A percentile compares a stretch with the other conserved stretches of the same genome.
phyloP scores from a whole-genome alignment of 53 echinoderm and acorn worm species.

The Patiria pectinifera region DNA sequence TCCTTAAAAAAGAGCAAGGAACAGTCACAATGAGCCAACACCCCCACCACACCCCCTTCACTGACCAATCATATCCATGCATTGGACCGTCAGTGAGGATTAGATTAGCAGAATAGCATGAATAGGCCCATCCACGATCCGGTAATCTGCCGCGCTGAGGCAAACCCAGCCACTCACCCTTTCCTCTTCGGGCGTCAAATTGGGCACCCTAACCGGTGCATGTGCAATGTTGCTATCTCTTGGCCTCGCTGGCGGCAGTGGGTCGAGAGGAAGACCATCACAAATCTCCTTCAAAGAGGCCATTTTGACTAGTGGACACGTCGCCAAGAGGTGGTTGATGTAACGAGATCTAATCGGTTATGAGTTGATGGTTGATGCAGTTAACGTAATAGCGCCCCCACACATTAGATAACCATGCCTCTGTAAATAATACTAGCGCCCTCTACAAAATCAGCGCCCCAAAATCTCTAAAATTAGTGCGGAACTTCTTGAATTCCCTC shows the following conservation, averaged over 20 bases:
- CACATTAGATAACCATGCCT: too few species aligned
- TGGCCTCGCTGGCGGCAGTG: constrained; percentile 80
- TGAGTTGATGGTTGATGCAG: too few species aligned
- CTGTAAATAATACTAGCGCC: constrained; percentile 9
- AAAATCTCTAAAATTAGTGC: background rate
- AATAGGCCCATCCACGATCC: too few species aligned
- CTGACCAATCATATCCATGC: constrained; percentile 6
- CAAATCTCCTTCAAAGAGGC: constrained; percentile 87
- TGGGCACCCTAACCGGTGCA: constrained; percentile 80
- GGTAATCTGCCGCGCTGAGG: too few species aligned
- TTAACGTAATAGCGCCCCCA: too few species aligned
- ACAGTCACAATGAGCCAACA: background rate
- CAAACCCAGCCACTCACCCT: constrained; percentile 60
- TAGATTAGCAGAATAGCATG: too few species aligned
- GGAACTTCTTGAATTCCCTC: too few species aligned
- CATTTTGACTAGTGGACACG: constrained; percentile 28
- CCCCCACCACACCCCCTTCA: constrained; percentile 26
- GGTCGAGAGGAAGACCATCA: constrained; percentile 80
- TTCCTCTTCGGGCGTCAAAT: constrained; percentile 73
- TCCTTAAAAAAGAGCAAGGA: too few species aligned
- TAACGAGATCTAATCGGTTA: too few species aligned
- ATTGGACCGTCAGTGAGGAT: too few species aligned
- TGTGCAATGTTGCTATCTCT: constrained; percentile 81
- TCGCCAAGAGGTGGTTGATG: too few species aligned
- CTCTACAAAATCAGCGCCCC: background rate